Conservation (phyloP, 2,113 vertebrate genomes). For the Ahaetulla prasina region DNA sequence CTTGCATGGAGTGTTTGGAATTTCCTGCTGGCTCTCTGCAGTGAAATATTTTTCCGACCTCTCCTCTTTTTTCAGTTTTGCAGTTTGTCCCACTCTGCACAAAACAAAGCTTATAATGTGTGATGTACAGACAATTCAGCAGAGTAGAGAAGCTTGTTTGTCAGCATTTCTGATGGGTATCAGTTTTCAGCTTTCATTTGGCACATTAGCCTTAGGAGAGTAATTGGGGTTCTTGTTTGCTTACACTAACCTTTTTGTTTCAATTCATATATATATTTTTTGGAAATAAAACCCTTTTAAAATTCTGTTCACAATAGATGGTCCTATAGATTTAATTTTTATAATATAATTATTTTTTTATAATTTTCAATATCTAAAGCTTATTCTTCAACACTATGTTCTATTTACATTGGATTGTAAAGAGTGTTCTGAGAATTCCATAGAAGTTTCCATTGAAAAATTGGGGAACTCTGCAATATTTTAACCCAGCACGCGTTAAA, state of each 20-base stretch:
- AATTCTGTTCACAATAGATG: not conserved
- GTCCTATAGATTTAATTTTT: not conserved
- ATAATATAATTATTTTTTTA: not conserved
- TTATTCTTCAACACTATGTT: not conserved
- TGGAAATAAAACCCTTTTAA: not conserved
- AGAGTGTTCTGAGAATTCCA: not conserved
- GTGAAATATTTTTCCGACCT: constrained; percentile 13
- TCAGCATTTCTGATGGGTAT: not conserved
- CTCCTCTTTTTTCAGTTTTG: constrained; percentile 9
- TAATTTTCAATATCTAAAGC: not conserved
- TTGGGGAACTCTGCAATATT: not conserved
- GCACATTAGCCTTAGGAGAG: not conserved
- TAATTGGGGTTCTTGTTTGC: fast-evolving
- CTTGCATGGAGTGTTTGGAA: constrained; percentile 50
- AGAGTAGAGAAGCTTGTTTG: not conserved
- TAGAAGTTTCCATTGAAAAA: not conserved
- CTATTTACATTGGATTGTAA: not conserved
- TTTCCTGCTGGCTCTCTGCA: constrained; percentile 21
- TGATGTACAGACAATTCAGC: constrained; percentile 15
- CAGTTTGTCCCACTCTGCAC: not conserved
- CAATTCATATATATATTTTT: not conserved
- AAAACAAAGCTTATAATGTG: not conserved
- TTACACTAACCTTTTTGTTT: not conserved
- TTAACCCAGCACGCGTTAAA: not conserved
- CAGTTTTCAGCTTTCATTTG: not conserved